Percentiles rank a stretch among this genome's conserved stretches.
Conservation (phyloP, 1,140 invertebrate species). For the Calosoma granatense region DNA sequence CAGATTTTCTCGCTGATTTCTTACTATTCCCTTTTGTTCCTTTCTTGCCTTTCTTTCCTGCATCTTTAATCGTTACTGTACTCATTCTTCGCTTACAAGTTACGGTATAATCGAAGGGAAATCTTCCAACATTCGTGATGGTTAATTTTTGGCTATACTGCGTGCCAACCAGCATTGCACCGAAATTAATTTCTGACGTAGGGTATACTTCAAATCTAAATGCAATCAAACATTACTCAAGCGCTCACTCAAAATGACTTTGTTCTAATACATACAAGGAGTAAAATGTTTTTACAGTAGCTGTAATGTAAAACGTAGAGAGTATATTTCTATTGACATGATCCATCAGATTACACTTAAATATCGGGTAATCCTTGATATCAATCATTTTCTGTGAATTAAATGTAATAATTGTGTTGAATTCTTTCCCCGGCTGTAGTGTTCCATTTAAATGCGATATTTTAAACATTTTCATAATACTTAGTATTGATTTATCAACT, state of each 20-base stretch:
- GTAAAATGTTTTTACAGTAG: slow-evolving; percentile 15
- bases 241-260: slow-evolving; percentile 6
- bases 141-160: slow-evolving; percentile 17
- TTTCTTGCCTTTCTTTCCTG: slow-evolving; percentile 12
- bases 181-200: slow-evolving; percentile 22
- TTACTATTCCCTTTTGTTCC: slow-evolving; percentile 13
- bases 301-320: slow-evolving; percentile 10
- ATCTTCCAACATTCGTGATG: slow-evolving; percentile 25
- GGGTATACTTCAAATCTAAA: slow-evolving; percentile 25
- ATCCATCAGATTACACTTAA: slow-evolving; percentile 13
- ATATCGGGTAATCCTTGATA: slow-evolving; percentile 15
- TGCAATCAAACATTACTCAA: slow-evolving; percentile 13
- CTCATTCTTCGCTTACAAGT: slow-evolving; percentile 8
- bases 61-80: slow-evolving; percentile 10
- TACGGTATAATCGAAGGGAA: slow-evolving; percentile 23
- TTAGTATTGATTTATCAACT: background rate
- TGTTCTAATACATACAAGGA: slow-evolving; percentile 14
- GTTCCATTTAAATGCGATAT: background rate
- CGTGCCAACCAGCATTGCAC: slow-evolving; percentile 20
- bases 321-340: slow-evolving; percentile 10
- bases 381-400: slow-evolving; percentile 10
- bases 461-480: slow-evolving; percentile 7
- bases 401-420: slow-evolving; percentile 9
- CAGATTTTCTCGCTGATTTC: slow-evolving; percentile 14
- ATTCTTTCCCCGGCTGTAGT: slow-evolving; percentile 2